Evolutionary conservation across 2,888 invertebrate species (phyloP).

Genomic region (Sepiola atlantica): DNA sequence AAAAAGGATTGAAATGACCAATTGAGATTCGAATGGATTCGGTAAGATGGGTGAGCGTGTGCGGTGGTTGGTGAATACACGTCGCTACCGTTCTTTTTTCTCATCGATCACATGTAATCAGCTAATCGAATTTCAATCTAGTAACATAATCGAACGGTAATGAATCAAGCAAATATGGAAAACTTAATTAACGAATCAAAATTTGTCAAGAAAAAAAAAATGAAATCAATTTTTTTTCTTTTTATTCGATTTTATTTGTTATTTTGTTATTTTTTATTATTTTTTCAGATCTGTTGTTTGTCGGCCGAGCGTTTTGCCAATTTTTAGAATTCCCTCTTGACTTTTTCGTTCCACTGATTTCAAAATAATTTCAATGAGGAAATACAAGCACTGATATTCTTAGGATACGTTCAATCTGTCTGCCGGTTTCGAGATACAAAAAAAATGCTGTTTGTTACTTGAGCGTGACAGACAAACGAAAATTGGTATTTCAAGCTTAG

Average conservation of each 20-base stretch:
- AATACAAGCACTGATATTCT: too few species aligned
- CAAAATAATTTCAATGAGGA: neutral
- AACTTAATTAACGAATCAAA: slow-evolving; percentile 21
- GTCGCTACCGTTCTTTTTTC: neutral
- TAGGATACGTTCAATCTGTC: too few species aligned
- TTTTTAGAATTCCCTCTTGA: neutral
- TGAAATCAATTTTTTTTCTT: neutral
- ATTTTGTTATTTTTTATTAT: too few species aligned
- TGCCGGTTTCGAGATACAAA: too few species aligned
- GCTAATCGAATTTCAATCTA: neutral
- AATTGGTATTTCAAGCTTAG: too few species aligned
- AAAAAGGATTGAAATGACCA: neutral
- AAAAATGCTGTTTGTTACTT: too few species aligned
- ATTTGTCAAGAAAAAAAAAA: slow-evolving; percentile 11
- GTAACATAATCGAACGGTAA: neutral
- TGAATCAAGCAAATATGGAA: neutral
- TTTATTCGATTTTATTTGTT: neutral
- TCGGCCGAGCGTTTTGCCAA: neutral
- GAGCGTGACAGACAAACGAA: too few species aligned
- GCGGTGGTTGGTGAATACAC: neutral
- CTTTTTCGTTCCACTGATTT: neutral
- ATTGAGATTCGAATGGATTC: neutral
- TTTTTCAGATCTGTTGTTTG: neutral
- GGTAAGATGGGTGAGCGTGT: neutral
- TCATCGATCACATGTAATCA: neutral